Percentiles rank a stretch among this genome's conserved stretches.
phyloP scores from a whole-genome alignment of 2,888 invertebrate genomes.

The Alloplasta piceator region DNA sequence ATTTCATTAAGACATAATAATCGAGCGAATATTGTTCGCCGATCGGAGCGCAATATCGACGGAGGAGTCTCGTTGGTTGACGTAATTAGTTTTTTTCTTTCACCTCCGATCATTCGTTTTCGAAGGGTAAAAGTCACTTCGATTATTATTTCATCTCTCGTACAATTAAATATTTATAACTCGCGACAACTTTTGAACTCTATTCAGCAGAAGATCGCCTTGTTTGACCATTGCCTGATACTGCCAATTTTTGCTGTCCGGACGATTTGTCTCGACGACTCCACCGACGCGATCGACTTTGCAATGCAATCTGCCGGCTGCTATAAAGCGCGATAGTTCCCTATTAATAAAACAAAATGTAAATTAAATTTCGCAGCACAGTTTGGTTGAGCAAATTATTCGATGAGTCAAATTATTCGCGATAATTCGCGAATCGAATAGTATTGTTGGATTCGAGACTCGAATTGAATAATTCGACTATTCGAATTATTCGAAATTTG shows the following conservation, averaged over 20 bases:
- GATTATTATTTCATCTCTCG: slow-evolving; percentile 52
- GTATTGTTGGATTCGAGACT: no score
- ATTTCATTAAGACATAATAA: slow-evolving; percentile 50
- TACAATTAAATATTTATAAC: slow-evolving; percentile 96
- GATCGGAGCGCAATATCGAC: background rate
- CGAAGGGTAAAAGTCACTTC: slow-evolving; percentile 31
- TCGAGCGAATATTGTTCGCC: slow-evolving; percentile 30
- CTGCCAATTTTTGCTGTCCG: slow-evolving; percentile 94
- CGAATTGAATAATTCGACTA: no score
- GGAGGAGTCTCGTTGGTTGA: background rate
- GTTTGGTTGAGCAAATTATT: no score
- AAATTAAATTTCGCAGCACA: no score
- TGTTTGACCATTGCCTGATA: slow-evolving; percentile 99
- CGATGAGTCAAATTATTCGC: no score
- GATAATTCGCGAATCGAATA: no score
- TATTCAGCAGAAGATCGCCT: slow-evolving; percentile 97
- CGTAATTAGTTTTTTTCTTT: slow-evolving; percentile 10
- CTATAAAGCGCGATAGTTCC: slow-evolving; percentile 95
- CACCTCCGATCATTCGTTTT: slow-evolving; percentile 2
- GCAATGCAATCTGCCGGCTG: slow-evolving; percentile 98
- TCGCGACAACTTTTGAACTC: slow-evolving; percentile 98
- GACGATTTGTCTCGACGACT: slow-evolving; percentile 97
- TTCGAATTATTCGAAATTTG: no score
- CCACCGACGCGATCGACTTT: slow-evolving; percentile 98
- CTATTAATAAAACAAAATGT: slow-evolving; percentile 80